Base-by-base conservation (phyloP, 2,113 vertebrate genomes). In the Capreolus pygargus region DNA sequence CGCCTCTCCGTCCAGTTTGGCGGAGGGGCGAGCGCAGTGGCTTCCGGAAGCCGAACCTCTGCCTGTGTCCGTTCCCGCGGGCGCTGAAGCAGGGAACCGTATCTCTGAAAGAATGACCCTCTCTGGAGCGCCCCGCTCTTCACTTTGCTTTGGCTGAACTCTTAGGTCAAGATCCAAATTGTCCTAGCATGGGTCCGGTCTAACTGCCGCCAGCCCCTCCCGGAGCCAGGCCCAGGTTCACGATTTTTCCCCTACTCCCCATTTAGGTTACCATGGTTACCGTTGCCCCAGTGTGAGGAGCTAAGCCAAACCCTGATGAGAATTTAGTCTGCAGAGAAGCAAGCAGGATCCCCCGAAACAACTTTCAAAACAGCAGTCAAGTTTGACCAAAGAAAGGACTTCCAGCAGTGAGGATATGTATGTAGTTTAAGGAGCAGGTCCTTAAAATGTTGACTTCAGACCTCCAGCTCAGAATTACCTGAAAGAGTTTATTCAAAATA, bases 11-110 rank as follows among this genome's bases (percentile, higher is more conserved):
- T 28, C 23, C 5, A 30, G 28, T n/a, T n/a, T 8, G 0, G 30
- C 1, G 5, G 36, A 1, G 76, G n/a, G 7, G 1, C 0, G 1
- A 2, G 13, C 0, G 36, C 39, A 1, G 52, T 84, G 33, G 28
- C 94, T 86, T 16, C 61, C 1, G 92, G 61, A 87, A 47, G 58
- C 5, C 1, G 6, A 58, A 23, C 30, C 21, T 27, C 33, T 9
- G 3, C 13, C 64, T 4, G 5, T 0, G 17, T 23, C 36, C 64
- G 4, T 61, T n/a, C 47, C 7, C 1, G 50, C 50, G 1, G 2
- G 36, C 4, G 2, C 21, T 11, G 1, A 6, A 19, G 33, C 7
- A 13, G 1, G 85, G 27, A 88, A 11, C 16, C 1, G 6, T 6
- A 61, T 5, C 61, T 36, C 6, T 14, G 33, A 58, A 27, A 12